Percentiles rank a stretch among this genome's conserved stretches.
phyloP scores from a whole-genome alignment of 1,140 invertebrate species.

The Schlechtendalia chinensis region DNA sequence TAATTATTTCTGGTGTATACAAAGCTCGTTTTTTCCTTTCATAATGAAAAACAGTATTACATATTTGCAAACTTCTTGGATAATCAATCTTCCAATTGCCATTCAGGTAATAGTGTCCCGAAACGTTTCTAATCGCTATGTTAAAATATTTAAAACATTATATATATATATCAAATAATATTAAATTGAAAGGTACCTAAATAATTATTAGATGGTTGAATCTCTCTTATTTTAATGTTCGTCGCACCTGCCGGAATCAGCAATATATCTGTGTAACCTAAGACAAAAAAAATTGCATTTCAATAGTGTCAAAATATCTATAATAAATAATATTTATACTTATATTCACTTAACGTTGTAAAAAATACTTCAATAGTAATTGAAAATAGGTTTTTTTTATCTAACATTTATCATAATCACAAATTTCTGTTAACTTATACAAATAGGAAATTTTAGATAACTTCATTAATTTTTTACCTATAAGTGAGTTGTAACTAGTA shows the following conservation, averaged over 20 bases:
- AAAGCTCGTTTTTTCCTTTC: conserved; percentile 76
- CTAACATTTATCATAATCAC: too few relatives aligned
- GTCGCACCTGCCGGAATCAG: conserved; percentile 92
- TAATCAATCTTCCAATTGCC: conserved; percentile 92
- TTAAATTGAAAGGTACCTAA: conserved; percentile 66
- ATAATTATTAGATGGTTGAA: conserved; percentile 84
- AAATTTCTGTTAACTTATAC: too few relatives aligned
- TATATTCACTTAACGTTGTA: too few relatives aligned
- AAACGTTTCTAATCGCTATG: conserved; percentile 76
- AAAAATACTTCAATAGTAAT: too few relatives aligned
- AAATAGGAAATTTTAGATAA: too few relatives aligned
- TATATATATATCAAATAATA: neutral
- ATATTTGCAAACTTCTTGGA: conserved; percentile 73
- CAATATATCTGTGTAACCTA: conserved; percentile 91
- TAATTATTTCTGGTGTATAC: conserved; percentile 77
- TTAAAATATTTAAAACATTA: conserved; percentile 31
- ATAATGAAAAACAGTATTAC: conserved; percentile 84
- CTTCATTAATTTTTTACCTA: too few relatives aligned
- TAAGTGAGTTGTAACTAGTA: too few relatives aligned
- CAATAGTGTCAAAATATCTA: neutral
- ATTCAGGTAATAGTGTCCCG: conserved; percentile 86
- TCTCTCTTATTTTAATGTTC: conserved; percentile 82
- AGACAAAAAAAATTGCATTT: conserved; percentile 52
- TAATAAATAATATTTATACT: neutral
- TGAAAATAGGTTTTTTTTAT: too few relatives aligned